Evolutionary conservation across 2,113 vertebrate genomes (phyloP).

Genomic region (Lepus americanus): DNA sequence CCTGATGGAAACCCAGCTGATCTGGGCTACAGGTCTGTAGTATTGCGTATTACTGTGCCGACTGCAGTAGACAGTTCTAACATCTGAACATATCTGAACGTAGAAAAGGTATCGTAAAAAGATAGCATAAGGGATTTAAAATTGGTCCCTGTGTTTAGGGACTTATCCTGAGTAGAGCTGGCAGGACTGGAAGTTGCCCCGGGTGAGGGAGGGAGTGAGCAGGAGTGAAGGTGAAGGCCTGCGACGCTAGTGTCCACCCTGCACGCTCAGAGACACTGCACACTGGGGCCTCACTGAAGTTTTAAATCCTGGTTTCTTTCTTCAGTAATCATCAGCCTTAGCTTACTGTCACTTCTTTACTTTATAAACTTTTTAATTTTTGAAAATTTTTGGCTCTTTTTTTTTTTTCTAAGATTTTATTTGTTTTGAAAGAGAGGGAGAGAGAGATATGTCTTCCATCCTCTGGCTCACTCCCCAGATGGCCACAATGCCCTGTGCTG

Average conservation of each 20-base stretch:
- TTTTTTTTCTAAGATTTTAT: too few relatives aligned
- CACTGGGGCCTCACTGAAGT: not conserved
- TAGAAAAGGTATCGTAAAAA: not conserved
- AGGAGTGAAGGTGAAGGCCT: not conserved
- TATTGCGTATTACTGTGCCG: not conserved
- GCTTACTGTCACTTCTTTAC: not conserved
- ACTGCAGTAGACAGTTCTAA: not conserved
- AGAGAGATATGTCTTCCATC: too few relatives aligned
- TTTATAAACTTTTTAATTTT: not conserved
- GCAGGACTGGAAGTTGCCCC: too few relatives aligned
- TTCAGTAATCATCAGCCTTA: not conserved
- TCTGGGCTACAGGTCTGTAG: not conserved
- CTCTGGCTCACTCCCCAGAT: too few relatives aligned
- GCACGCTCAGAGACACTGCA: not conserved
- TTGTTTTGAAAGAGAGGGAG: too few relatives aligned
- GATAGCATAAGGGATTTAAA: not conserved
- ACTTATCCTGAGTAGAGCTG: not conserved
- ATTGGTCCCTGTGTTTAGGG: not conserved
- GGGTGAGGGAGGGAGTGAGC: not conserved
- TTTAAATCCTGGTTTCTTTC: not conserved
- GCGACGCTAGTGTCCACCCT: too few relatives aligned
- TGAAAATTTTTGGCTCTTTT: not conserved
- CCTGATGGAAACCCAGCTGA: not conserved
- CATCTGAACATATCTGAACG: not conserved
- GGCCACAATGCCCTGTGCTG: too few relatives aligned